A percentile compares a stretch with the other conserved stretches of the same genome.
These are phyloP conservation scores for Willowsia nigromaculata DNA, from an alignment of 2,888 invertebrate genomes.

Conservation along the genomic window DNA sequence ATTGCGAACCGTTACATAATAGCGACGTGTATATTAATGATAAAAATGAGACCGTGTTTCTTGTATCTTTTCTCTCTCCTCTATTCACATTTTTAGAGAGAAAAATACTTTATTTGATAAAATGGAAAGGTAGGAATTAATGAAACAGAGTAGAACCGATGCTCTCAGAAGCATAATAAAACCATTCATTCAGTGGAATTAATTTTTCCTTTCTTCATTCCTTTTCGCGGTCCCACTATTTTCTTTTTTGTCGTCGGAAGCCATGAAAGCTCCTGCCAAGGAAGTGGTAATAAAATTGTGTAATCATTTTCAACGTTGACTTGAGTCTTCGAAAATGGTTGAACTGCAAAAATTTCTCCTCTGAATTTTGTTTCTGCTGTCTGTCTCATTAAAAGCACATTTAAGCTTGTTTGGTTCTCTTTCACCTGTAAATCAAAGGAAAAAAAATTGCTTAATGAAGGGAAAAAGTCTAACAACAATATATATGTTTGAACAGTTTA, in stretches of 20 bases:
- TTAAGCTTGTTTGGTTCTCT: background rate
- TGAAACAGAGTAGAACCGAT: background rate
- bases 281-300: background rate
- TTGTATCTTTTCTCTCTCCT: background rate
- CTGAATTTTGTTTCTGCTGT: background rate
- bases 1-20: background rate
- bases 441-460: background rate
- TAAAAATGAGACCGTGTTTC: background rate
- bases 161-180: background rate
- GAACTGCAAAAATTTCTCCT: too few relatives aligned
- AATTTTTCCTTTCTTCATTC: background rate
- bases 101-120: background rate
- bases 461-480: background rate
- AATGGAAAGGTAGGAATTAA: background rate
- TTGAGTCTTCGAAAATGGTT: too few relatives aligned
- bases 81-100: background rate
- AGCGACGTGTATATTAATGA: background rate
- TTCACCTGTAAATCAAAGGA: background rate
- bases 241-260: background rate
- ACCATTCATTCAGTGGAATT: background rate
- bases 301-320: background rate
- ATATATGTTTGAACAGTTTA: background rate
- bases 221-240: background rate
- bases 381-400: background rate
- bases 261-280: background rate